These are phyloP conservation scores for Zootoca vivipara DNA, from an alignment of 2,113 vertebrate genomes.

Conservation along the genomic window DNA sequence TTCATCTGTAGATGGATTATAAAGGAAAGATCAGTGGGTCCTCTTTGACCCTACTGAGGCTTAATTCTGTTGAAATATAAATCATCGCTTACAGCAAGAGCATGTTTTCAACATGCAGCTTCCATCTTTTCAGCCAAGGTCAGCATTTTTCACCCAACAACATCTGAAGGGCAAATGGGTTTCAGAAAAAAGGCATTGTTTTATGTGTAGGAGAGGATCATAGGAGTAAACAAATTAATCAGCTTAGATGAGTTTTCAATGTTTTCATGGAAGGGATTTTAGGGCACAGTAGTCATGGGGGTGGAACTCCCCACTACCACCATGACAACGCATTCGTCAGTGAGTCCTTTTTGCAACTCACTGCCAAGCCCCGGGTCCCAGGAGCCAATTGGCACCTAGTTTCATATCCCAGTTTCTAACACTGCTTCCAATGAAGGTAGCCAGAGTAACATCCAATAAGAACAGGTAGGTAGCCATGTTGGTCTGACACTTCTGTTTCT, in stretches of 20 bases:
- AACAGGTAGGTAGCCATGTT: too few species aligned
- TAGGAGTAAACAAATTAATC: conserved; percentile 72
- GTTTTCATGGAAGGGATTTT: conserved; percentile 33
- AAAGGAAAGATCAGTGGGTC: conserved; percentile 36
- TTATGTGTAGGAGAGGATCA: conserved; percentile 65
- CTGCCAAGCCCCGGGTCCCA: background rate
- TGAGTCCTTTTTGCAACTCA: conserved; percentile 6
- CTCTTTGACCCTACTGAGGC: conserved; percentile 33
- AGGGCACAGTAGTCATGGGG: conserved; percentile 12
- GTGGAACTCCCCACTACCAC: background rate
- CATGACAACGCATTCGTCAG: background rate
- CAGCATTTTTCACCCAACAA: conserved; percentile 48
- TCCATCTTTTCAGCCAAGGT: conserved; percentile 60
- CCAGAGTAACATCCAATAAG: background rate
- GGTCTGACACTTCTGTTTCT: too few species aligned
- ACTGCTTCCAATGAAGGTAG: background rate
- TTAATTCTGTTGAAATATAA: conserved; percentile 49
- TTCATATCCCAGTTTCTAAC: background rate
- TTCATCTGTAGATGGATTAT: background rate
- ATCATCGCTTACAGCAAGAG: conserved; percentile 39
- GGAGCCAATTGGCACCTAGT: too few species aligned
- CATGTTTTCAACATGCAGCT: conserved; percentile 39
- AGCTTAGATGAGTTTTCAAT: conserved; percentile 65
- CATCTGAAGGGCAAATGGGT: conserved; percentile 62
- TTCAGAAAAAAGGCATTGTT: conserved; percentile 56